Evolutionary conservation across 2,888 invertebrate genomes (phyloP), one percentile per base, ranked within the genome.

Genomic region (Eristalis intricaria): DNA sequence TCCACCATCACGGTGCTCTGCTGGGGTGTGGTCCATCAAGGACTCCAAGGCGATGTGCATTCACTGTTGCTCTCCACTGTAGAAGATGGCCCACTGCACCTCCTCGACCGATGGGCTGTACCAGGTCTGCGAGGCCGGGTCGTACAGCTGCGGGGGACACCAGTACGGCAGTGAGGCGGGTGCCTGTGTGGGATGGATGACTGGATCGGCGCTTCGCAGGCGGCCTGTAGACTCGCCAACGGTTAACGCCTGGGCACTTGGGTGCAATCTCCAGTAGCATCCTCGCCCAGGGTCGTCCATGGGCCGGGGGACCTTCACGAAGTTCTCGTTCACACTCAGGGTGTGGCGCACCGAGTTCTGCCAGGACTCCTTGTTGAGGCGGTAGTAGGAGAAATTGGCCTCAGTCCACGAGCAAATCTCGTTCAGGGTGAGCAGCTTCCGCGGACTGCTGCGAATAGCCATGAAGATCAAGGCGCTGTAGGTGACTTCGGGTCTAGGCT

Each of bases 381-480:
- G 95, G 93, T 99, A 99, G 93, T 98, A 99, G 0, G 99, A 98
- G 91, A 99, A 99, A 93, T 98, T 97, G 89, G 96, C 96, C 96
- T 98, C 98, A 90, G 99, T 99, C 94, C 98, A 99, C 93, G 98
- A 97, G 94, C 99, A 99, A 90, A 99, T 99, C 63, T 98, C 98
- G 93, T 98, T 98, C 2, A 99, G 94, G 0, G 98, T 99, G 29
- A 99, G 94, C 23, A 98, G 94, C 91, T 98, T 98, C 90, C 98
- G 98, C 0, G 97, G 96, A 91, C 97, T 98, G 91, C 97, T 96
- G 50, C 98, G 94, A 71, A 99, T 99, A 2, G 99, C 99, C 99
- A 99, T 99, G 97, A 99, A 99, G 90, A 99, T 99, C 64, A 99
- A 94, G 0, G 99, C 99, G 94, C 99, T 99, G 94, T 99, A 99